phyloP scores from a whole-genome alignment of 2,888 invertebrate species.

The Acleris literana region DNA sequence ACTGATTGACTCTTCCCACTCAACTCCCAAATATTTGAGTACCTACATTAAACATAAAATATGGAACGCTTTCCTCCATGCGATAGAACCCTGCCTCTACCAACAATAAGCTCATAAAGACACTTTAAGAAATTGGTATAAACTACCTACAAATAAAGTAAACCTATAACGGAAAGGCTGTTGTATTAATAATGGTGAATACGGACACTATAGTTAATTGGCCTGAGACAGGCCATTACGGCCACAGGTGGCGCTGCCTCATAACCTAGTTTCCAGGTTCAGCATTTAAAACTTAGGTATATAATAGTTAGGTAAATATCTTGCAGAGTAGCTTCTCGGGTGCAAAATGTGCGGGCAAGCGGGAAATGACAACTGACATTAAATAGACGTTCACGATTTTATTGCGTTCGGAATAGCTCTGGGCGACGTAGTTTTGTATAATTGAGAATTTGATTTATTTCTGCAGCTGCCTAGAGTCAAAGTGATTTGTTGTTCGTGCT shows the following conservation, averaged over 20 bases:
- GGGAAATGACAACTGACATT: conserved; percentile 25
- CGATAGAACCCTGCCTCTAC: too few species aligned
- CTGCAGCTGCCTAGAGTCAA: background rate
- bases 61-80: too few species aligned
- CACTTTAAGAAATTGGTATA: conserved; percentile 11
- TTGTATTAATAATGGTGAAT: conserved; percentile 13
- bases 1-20: too few species aligned
- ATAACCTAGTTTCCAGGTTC: conserved; percentile 62
- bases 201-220: conserved; percentile 26
- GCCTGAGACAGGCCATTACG: conserved; percentile 40
- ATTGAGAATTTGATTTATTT: conserved; percentile 14
- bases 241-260: conserved; percentile 66
- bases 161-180: background rate
- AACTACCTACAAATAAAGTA: conserved; percentile 12
- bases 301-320: conserved; percentile 63
- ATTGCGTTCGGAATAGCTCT: conserved; percentile 19
- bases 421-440: conserved; percentile 14
- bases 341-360: conserved; percentile 11
- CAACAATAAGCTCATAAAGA: too few species aligned
- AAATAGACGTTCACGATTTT: conserved; percentile 23
- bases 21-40: too few species aligned
- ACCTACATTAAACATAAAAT: too few species aligned
- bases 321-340: conserved; percentile 46
- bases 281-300: conserved; percentile 62
- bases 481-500: too few species aligned